Percentiles rank a stretch among this genome's conserved stretches.
Conservation (phyloP, 2,888 invertebrate species). For the Dryobota labecula region DNA sequence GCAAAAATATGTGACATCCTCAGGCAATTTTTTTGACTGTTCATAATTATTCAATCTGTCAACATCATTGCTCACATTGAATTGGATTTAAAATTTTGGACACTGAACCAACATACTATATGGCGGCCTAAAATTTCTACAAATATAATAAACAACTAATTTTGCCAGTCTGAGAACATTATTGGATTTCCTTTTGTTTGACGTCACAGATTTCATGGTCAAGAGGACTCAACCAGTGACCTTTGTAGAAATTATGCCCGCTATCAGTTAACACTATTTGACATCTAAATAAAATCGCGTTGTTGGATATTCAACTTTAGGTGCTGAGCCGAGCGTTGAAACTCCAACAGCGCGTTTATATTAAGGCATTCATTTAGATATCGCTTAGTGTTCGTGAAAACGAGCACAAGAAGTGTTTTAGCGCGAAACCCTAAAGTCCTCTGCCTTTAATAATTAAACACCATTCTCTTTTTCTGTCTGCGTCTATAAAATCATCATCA, state of each 20-base stretch:
- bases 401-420: slow-evolving; percentile 4
- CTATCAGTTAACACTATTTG: not conserved
- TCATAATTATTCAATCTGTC: too few species aligned
- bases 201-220: slow-evolving; percentile 18
- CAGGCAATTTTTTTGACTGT: too few species aligned
- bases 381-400: not conserved
- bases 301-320: not conserved
- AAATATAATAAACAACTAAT: slow-evolving; percentile 6
- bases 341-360: not conserved
- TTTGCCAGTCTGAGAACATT: not conserved
- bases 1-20: too few species aligned
- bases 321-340: not conserved
- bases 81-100: not conserved
- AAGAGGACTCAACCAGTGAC: slow-evolving; percentile 4
- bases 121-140: not conserved
- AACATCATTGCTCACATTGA: not conserved
- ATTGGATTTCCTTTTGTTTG: slow-evolving; percentile 4
- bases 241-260: not conserved
- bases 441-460: slow-evolving; percentile 36
- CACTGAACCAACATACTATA: not conserved
- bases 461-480: slow-evolving; percentile 25
- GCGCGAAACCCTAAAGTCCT: slow-evolving; percentile 3
- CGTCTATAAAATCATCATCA: too few species aligned
- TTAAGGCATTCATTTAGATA: not conserved
- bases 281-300: not conserved